Evolutionary conservation across 2,797 vertebrate genomes (phyloP), one percentile per base, ranked within the genome.

Genomic region (Liparis tanakae): DNA sequence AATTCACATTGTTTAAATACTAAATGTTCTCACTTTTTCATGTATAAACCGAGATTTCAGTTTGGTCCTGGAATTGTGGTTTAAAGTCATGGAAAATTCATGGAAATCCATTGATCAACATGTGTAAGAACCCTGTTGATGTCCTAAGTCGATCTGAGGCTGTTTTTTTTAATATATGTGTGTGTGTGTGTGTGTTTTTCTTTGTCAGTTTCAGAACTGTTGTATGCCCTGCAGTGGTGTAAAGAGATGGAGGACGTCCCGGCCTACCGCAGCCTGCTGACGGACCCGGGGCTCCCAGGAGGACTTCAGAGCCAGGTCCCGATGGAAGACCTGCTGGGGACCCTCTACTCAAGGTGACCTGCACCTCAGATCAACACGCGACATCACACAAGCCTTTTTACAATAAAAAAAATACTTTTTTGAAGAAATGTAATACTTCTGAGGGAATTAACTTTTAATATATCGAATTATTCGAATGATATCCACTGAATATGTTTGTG

Each of bases 181-280:
- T 68, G 51, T 74, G 1, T 50, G 6, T 78, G 2, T 80, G 2
- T 41, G 1, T 65, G 25, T 41, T 56, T 4, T 70, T 80, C 1
- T 86, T 43, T 15, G 72, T 30, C 90, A 99, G 97, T 94, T 90
- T 93, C 95, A 89, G 98, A 99, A 68, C 86, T 98, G 43, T 89
- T 98, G 17, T 99, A 97, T 72, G 93, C 96, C 0, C 86, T 97
- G 72, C 96, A 98, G 88, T 99, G 98, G 97, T 97, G 96, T 91
- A 94, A 96, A 85, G 97, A 98, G 89, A 79, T 97, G 25, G 94
- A 95, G 53, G 92, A 89, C 66, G 91, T 91, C n/a, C 93, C 96
- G 7, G 94, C 95, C 17, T 97, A 95, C 88, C 85, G 91, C 88
- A 91, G 67, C 30, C 92, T 96, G 88, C 92, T 97, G 60, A 89